Evolutionary conservation across 2,888 invertebrate species (phyloP).

Genomic region (Platycnemis pennipes): DNA sequence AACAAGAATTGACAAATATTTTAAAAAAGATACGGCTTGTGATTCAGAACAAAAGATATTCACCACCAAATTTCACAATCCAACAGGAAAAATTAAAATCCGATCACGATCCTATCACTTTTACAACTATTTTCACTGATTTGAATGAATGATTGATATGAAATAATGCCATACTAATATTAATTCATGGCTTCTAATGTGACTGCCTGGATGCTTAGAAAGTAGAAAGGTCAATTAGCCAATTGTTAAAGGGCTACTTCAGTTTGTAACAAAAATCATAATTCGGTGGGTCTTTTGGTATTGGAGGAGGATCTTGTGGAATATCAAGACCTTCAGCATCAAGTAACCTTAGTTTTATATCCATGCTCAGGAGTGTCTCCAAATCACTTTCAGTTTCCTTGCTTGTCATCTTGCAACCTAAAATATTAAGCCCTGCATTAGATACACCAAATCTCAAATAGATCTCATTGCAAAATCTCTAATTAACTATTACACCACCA

Average conservation of each 20-base stretch:
- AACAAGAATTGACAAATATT: no score
- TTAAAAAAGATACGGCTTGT: no score
- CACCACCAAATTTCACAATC: no score
- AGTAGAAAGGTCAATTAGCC: not conserved
- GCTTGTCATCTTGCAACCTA: constrained; percentile 93
- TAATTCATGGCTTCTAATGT: not conserved
- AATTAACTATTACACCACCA: no score
- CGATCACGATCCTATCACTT: no score
- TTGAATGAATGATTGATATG: no score
- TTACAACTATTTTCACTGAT: no score
- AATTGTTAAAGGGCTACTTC: constrained; percentile 79
- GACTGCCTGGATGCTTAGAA: not conserved
- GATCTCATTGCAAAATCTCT: no score
- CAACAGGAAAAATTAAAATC: not conserved
- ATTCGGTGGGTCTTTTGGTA: constrained; percentile 95
- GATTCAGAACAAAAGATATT: no score
- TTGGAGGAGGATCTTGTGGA: constrained; percentile 94
- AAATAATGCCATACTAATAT: no score
- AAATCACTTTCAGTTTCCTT: constrained; percentile 93
- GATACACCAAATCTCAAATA: no score
- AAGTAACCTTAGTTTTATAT: constrained; percentile 94
- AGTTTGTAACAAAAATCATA: constrained; percentile 92
- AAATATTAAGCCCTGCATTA: constrained; percentile 70
- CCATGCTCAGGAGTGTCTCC: constrained; percentile 96
- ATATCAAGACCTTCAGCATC: constrained; percentile 97